Percentiles rank a stretch among this genome's conserved stretches.
These are phyloP conservation scores for Ectemnius lituratus DNA, from an alignment of 2,888 invertebrate genomes.

Conservation along the genomic window DNA sequence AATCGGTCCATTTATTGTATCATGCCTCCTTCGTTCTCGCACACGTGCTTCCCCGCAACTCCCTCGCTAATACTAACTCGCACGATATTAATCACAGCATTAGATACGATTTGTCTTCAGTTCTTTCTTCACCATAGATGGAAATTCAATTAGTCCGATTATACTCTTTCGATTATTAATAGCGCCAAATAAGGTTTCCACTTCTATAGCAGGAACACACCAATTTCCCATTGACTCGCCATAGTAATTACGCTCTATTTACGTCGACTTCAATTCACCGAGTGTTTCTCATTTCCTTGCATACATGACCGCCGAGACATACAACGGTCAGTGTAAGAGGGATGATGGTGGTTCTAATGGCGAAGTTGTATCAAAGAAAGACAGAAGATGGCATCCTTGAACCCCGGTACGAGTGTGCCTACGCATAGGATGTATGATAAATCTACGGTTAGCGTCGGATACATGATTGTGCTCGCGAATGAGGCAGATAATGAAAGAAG, in stretches of 20 bases:
- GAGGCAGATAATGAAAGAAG: conserved; percentile 44
- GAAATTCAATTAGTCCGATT: conserved; percentile 16
- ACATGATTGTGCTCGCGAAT: conserved; percentile 40
- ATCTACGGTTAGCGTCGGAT: conserved; percentile 39
- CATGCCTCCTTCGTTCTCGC: too few species aligned
- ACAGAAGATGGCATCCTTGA: conserved; percentile 33
- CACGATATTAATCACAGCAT: too few species aligned
- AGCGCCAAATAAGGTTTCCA: conserved; percentile 38
- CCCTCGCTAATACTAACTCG: too few species aligned
- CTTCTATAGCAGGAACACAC: background rate
- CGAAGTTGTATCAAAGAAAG: conserved; percentile 10
- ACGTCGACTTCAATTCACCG: conserved; percentile 33
- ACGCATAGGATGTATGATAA: conserved; percentile 54
- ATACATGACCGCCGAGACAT: background rate
- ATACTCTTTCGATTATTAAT: conserved; percentile 32
- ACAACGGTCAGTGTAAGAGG: background rate
- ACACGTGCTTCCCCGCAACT: too few species aligned
- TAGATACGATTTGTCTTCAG: too few species aligned
- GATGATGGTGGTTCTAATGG: background rate
- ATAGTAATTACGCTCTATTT: conserved; percentile 56
- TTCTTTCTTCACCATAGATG: background rate
- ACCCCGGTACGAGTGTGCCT: conserved; percentile 40
- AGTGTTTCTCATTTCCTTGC: conserved; percentile 51
- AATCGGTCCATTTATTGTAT: too few species aligned
- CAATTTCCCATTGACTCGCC: conserved; percentile 28